Percentiles rank a stretch among this genome's conserved stretches.
Evolutionary conservation across 2,797 vertebrate species (phyloP).

Genomic region (Propithecus perrieri): DNA sequence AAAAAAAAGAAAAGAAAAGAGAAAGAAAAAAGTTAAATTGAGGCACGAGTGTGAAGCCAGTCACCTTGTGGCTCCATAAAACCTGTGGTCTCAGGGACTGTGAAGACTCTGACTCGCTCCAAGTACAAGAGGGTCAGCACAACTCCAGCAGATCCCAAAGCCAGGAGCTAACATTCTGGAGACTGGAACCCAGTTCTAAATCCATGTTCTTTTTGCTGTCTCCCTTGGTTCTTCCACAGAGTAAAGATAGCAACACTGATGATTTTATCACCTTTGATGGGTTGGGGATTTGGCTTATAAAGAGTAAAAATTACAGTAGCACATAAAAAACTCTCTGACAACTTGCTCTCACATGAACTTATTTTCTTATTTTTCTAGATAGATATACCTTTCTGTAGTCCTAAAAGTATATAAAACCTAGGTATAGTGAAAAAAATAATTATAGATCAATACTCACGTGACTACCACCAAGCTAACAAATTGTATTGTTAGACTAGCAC

Average conservation of each 20-base stretch:
- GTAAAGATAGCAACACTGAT: not conserved
- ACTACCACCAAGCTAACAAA: not conserved
- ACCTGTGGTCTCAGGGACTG: not conserved
- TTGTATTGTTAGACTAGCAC: not conserved
- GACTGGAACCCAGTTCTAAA: slow-evolving; percentile 8
- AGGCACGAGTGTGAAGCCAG: not conserved
- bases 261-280: slow-evolving; percentile 27
- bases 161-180: not conserved
- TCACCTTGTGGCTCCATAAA: not conserved
- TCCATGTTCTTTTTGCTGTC: not conserved
- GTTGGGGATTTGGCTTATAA: not conserved
- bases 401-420: not conserved
- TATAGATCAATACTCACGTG: not conserved
- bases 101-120: not conserved
- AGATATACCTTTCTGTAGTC: not conserved
- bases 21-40: not conserved
- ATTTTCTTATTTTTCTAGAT: slow-evolving; percentile 46
- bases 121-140: not conserved
- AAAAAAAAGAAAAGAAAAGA: too few relatives aligned
- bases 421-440: not conserved
- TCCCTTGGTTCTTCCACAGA: not conserved
- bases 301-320: not conserved
- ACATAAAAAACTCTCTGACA: not conserved
- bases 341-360: not conserved
- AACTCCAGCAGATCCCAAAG: not conserved